Evolutionary conservation across 2,888 invertebrate genomes (phyloP).

Genomic region (Zootermopsis nevadensis): DNA sequence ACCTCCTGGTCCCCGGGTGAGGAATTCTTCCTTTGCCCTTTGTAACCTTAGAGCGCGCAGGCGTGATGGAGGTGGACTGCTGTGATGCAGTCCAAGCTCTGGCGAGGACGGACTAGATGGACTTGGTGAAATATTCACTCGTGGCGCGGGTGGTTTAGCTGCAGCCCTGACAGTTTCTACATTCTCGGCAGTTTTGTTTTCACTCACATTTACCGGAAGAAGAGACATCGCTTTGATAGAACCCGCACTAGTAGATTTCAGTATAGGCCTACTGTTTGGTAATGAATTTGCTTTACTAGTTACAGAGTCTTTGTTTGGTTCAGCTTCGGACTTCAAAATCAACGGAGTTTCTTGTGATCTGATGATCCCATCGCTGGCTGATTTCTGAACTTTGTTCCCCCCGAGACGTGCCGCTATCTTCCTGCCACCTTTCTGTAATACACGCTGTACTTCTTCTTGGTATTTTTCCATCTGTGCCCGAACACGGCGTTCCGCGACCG

Average conservation of each 20-base stretch:
- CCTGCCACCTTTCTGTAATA: constrained; percentile 55
- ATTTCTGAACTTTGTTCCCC: constrained; percentile 70
- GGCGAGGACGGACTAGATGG: constrained; percentile 30
- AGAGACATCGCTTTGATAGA: constrained; percentile 58
- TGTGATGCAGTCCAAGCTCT: neutral
- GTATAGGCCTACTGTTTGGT: constrained; percentile 55
- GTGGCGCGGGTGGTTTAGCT: neutral
- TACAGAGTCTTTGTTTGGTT: constrained; percentile 36
- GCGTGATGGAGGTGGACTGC: constrained; percentile 49
- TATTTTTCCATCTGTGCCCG: constrained; percentile 67
- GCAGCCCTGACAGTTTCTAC: neutral
- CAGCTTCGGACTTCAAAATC: neutral
- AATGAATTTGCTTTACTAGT: constrained; percentile 40
- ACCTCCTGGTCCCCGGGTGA: constrained; percentile 64
- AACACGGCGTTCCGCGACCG: constrained; percentile 70
- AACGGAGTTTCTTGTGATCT: constrained; percentile 61
- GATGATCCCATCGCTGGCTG: constrained; percentile 70
- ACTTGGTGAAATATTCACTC: neutral
- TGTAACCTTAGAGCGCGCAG: constrained; percentile 71
- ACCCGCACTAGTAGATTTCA: constrained; percentile 62
- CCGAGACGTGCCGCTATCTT: constrained; percentile 57
- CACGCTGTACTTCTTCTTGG: constrained; percentile 63
- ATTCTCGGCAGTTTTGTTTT: neutral
- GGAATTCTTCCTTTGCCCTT: constrained; percentile 79
- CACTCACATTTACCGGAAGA: neutral